Percentiles rank a stretch among this genome's conserved stretches.
Evolutionary conservation across 1,140 invertebrate species (phyloP).

Genomic region (Panulirus ornatus): DNA sequence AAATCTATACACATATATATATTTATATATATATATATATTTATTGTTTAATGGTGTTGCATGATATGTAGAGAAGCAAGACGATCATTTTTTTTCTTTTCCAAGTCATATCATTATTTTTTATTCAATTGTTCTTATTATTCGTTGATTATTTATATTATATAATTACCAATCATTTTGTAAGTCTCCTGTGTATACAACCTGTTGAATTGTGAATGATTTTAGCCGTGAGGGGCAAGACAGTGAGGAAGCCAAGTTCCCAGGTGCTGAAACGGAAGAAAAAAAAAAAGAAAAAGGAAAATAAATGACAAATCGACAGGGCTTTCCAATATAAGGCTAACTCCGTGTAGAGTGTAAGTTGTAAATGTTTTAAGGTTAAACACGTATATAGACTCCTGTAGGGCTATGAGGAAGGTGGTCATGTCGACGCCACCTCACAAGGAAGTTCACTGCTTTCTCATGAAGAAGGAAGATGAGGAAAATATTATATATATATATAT

Average conservation of each 20-base stretch:
- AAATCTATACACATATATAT: too few species aligned
- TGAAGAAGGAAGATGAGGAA: too few species aligned
- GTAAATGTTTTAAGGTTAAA: too few species aligned
- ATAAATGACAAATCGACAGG: background rate
- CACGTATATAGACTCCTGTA: too few species aligned
- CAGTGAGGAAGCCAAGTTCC: background rate
- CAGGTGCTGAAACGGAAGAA: background rate
- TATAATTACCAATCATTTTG: constrained; percentile 13
- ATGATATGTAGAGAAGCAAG: background rate
- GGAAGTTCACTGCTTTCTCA: too few species aligned
- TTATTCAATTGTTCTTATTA: constrained; percentile 19
- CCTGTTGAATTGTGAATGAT: background rate
- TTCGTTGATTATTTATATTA: constrained; percentile 43
- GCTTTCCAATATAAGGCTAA: background rate
- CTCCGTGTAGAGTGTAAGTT: constrained; percentile 8
- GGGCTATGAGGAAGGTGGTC: too few species aligned
- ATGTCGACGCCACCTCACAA: too few species aligned
- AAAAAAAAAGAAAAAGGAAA: too few species aligned
- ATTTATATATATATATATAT: too few species aligned
- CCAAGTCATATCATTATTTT: too few species aligned
- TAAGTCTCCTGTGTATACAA: background rate
- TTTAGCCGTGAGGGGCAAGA: background rate
- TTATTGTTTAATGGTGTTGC: constrained; percentile 24
- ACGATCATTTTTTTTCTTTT: background rate
- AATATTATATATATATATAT: too few species aligned